A percentile compares a stretch with the other conserved stretches of the same genome.
Conservation (phyloP, 2,797 vertebrate genomes). For the Cossypha dichroa region DNA sequence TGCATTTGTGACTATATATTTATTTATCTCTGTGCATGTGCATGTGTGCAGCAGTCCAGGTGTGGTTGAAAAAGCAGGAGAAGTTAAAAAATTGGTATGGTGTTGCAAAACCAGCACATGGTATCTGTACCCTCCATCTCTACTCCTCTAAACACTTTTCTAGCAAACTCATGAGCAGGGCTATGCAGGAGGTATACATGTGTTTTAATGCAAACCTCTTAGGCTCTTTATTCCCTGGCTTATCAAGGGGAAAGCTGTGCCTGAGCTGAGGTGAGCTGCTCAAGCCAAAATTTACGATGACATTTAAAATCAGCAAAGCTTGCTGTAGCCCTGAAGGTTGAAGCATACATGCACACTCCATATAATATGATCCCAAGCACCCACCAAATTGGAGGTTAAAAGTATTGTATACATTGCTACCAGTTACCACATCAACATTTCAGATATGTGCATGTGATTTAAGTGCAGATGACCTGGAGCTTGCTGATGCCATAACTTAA, state of each 20-base stretch:
- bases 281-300: slow-evolving; percentile 17
- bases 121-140: neutral
- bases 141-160: neutral
- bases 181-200: neutral
- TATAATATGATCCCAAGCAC: slow-evolving; percentile 54
- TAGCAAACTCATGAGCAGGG: neutral
- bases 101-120: neutral
- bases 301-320: slow-evolving; percentile 43
- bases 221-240: neutral
- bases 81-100: neutral
- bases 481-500: slow-evolving; percentile 60
- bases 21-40: neutral
- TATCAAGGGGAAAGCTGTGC: neutral
- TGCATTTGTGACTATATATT: accelerated
- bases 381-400: slow-evolving; percentile 57
- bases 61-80: neutral
- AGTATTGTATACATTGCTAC: slow-evolving; percentile 58
- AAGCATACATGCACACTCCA: neutral
- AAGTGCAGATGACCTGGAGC: slow-evolving; percentile 38
- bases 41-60: accelerated
- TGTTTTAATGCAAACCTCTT: neutral
- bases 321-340: neutral
- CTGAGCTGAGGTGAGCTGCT: neutral
- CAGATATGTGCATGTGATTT: slow-evolving; percentile 52
- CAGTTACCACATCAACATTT: slow-evolving; percentile 57